Conservation (phyloP, 2,888 invertebrate genomes). For the Synergus japonicus region DNA sequence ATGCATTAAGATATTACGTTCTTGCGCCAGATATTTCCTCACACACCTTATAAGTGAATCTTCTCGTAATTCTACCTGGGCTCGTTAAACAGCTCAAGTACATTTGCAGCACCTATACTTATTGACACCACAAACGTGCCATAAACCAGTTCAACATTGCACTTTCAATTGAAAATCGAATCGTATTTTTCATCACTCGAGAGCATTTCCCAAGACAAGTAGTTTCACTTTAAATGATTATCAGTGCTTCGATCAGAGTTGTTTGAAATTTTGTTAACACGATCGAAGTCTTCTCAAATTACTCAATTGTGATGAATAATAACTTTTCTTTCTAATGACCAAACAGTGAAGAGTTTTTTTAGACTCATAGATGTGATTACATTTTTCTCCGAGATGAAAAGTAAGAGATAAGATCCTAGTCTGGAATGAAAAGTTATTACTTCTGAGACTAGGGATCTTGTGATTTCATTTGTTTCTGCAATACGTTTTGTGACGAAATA, state of each 20-base stretch:
- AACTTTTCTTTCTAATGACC: neutral
- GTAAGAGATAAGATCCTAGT: neutral
- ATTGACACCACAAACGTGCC: constrained; percentile 44
- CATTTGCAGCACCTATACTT: constrained; percentile 23
- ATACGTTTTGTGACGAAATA: constrained; percentile 60
- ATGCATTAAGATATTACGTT: constrained; percentile 65
- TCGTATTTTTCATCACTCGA: constrained; percentile 7
- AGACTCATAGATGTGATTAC: neutral
- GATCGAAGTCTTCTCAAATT: neutral
- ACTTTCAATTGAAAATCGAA: constrained; percentile 5
- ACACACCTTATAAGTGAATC: constrained; percentile 59
- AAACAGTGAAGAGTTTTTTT: neutral
- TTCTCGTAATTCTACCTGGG: constrained; percentile 58
- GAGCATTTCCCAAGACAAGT: neutral
- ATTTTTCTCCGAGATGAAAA: neutral
- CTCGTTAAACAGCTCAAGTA: constrained; percentile 57
- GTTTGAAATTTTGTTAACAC: neutral
- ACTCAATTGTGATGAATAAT: neutral
- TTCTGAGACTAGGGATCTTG: constrained; percentile 48
- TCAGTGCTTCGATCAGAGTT: no score
- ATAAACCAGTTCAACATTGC: constrained; percentile 40
- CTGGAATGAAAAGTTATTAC: constrained; percentile 50
- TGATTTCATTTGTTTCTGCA: constrained; percentile 51
- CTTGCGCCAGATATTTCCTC: constrained; percentile 64
- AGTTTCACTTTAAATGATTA: neutral